These are phyloP conservation scores for Peromyscus polionotus DNA, from an alignment of 2,113 vertebrate genomes.

Conservation along the genomic window DNA sequence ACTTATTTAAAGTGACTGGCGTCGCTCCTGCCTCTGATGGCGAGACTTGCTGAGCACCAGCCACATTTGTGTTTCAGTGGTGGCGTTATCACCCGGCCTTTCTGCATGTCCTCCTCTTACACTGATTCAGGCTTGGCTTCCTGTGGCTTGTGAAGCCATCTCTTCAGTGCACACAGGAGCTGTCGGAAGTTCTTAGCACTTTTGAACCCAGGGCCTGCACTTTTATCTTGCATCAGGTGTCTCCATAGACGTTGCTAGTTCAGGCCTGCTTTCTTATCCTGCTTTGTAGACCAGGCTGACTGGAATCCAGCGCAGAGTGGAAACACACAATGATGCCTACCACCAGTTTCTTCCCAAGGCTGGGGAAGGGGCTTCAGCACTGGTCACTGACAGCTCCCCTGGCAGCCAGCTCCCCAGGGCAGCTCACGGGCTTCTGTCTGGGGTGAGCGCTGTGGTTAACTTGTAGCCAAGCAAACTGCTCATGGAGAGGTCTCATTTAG, in stretches of 20 bases:
- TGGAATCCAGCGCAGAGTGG: not conserved
- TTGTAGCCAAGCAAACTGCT: not conserved
- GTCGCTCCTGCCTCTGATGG: not conserved
- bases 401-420: not conserved
- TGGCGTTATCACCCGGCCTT: not conserved
- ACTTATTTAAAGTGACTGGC: not conserved
- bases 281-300: not conserved
- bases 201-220: not conserved
- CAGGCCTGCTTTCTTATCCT: not conserved
- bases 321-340: not conserved
- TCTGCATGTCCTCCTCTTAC: not conserved
- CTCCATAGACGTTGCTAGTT: not conserved
- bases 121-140: not conserved
- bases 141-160: not conserved
- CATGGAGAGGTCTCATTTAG: not conserved
- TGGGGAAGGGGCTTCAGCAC: not conserved
- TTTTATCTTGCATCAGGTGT: not conserved
- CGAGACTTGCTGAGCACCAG: too few relatives aligned
- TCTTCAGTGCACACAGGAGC: not conserved
- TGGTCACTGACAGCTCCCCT: not conserved
- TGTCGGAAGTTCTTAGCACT: not conserved
- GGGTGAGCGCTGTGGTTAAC: not conserved
- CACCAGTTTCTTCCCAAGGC: not conserved
- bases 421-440: not conserved
- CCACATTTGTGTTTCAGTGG: not conserved